Percentiles rank a stretch among this genome's conserved stretches.
These are phyloP conservation scores for Synanthedon tipuliformis DNA, from an alignment of 2,888 invertebrate genomes.

Conservation along the genomic window DNA sequence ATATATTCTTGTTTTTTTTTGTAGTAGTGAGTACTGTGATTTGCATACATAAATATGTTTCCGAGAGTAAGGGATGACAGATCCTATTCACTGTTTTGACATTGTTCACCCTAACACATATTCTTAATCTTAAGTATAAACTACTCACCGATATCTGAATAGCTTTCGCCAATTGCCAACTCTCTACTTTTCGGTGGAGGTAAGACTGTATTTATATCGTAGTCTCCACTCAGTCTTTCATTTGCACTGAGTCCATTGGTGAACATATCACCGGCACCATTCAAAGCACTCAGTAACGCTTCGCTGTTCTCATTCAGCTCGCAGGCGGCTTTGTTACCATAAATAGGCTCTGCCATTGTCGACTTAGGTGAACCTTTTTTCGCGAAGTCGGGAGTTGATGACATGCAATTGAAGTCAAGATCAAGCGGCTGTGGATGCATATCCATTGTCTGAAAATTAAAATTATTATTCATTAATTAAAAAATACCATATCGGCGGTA, in stretches of 20 bases:
- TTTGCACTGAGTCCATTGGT: constrained; percentile 45
- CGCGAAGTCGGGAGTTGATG: constrained; percentile 54
- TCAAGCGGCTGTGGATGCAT: constrained; percentile 60
- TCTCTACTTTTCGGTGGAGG: constrained; percentile 63
- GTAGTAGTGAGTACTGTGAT: no score
- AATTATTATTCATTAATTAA: neutral
- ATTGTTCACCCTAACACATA: neutral
- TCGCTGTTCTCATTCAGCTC: constrained; percentile 56
- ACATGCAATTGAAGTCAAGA: constrained; percentile 61
- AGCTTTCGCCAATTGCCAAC: constrained; percentile 66
- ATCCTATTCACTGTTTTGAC: neutral
- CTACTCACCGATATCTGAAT: constrained; percentile 62
- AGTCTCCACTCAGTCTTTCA: constrained; percentile 59
- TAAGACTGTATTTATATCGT: constrained; percentile 58
- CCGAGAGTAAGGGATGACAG: no score
- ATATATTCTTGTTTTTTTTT: no score
- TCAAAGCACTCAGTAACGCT: constrained; percentile 44
- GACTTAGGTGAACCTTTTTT: constrained; percentile 60
- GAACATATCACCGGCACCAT: constrained; percentile 56
- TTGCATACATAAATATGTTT: no score
- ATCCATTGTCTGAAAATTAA: constrained; percentile 41
- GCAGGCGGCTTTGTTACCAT: constrained; percentile 59
- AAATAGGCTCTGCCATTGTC: constrained; percentile 52
- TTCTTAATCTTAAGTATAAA: neutral
- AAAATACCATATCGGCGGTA: neutral